phyloP scores from a whole-genome alignment of 1,140 invertebrate species.

The Drosophila neocordata region DNA sequence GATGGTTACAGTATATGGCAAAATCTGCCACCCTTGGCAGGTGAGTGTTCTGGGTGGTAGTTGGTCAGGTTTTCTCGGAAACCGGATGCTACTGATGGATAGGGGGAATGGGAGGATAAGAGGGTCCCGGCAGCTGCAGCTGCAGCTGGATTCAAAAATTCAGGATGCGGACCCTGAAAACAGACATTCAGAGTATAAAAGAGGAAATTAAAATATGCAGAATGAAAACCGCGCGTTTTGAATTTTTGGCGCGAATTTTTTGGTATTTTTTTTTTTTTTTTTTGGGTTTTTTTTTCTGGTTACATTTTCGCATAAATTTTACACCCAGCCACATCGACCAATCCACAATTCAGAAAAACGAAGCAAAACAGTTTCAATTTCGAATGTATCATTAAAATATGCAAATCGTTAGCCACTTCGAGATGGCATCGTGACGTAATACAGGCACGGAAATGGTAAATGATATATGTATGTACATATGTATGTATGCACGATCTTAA shows the following conservation, averaged over 20 bases:
- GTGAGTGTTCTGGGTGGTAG: background rate
- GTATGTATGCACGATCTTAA: conserved; percentile 7
- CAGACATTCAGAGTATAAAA: conserved; percentile 54
- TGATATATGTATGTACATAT: conserved; percentile 17
- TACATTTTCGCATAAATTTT: conserved; percentile 73
- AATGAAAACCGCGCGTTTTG: conserved; percentile 77
- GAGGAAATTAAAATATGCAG: conserved; percentile 80
- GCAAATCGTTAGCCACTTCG: conserved; percentile 51
- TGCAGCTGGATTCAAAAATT: conserved; percentile 55
- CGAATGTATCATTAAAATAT: conserved; percentile 78
- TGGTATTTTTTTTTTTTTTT: no score
- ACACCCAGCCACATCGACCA: background rate
- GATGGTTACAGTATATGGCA: background rate
- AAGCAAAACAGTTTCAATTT: conserved; percentile 22
- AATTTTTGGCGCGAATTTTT: conserved; percentile 78
- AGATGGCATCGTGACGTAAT: conserved; percentile 19
- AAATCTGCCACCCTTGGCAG: no score
- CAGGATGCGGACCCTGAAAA: background rate
- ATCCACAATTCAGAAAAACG: conserved; percentile 13
- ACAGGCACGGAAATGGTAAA: conserved; percentile 17
- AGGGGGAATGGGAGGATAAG: conserved; percentile 12
- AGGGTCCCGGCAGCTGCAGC: conserved; percentile 42
- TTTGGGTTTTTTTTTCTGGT: conserved; percentile 21
- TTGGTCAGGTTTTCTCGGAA: conserved; percentile 49
- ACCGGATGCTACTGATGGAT: conserved; percentile 57